phyloP scores from a whole-genome alignment of 2,797 vertebrate genomes.

The Phoxinus dragarum region DNA sequence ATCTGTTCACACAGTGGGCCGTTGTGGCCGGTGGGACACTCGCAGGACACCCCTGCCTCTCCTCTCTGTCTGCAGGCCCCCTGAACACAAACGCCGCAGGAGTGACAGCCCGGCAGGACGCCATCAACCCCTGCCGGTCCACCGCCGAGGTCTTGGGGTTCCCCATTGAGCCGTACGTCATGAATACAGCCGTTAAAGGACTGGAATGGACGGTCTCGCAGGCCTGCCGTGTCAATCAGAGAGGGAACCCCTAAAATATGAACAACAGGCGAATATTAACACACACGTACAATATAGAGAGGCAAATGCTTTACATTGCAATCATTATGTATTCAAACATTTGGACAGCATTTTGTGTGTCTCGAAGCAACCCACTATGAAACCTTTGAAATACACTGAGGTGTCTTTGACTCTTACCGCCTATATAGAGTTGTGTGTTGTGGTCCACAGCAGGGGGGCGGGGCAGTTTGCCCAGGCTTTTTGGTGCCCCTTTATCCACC shows the following conservation, averaged over 20 bases:
- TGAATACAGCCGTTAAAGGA: conserved; percentile 95
- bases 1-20: conserved; percentile 90
- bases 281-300: background rate
- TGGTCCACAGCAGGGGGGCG: conserved; percentile 87
- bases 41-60: conserved; percentile 89
- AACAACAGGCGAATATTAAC: background rate
- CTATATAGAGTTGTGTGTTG: conserved; percentile 95
- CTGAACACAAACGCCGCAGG: conserved; percentile 91
- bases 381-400: background rate
- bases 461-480: conserved; percentile 92
- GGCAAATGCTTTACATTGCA: background rate
- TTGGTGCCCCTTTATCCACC: conserved; percentile 93
- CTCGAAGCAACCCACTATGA: background rate
- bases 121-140: conserved; percentile 81
- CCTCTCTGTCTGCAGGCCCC: conserved; percentile 89
- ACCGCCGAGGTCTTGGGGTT: conserved; percentile 90
- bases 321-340: background rate
- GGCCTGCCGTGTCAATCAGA: conserved; percentile 83
- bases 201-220: conserved; percentile 88
- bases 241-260: conserved; percentile 85
- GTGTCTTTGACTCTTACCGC: conserved; percentile 79
- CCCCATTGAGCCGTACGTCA: conserved; percentile 91
- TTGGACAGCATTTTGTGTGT: background rate
- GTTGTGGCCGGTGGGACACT: conserved; percentile 88
- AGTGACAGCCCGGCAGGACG: conserved; percentile 92